These are phyloP conservation scores for Tinamus major DNA, from an alignment of 2,797 vertebrate species.

Conservation along the genomic window DNA sequence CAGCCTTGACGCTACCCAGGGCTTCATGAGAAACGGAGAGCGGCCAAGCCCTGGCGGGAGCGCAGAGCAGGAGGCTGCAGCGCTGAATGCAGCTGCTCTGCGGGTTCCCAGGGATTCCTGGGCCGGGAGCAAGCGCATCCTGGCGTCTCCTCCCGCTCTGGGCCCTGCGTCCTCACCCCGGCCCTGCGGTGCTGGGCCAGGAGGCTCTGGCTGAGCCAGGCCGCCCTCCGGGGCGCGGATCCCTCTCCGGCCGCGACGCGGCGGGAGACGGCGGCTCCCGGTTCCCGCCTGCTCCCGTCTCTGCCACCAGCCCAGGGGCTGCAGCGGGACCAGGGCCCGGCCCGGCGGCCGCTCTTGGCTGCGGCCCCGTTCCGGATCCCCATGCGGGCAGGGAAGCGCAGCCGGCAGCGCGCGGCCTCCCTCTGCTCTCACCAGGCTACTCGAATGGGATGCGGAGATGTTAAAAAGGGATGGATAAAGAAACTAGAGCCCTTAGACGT, in stretches of 20 bases:
- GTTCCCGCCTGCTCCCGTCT: no score
- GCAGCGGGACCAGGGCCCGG: no score
- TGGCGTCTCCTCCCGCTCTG: neutral
- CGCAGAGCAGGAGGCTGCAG: rapidly evolving
- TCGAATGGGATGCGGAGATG: rapidly evolving
- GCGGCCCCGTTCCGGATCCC: no score
- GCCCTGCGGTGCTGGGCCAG: rapidly evolving
- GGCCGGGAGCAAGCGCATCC: rapidly evolving
- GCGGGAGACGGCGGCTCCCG: no score
- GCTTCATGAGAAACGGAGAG: rapidly evolving
- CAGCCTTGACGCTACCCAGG: no score
- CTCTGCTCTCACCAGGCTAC: rapidly evolving
- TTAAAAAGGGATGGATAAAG: rapidly evolving
- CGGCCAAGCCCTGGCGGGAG: neutral
- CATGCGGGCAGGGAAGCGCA: no score
- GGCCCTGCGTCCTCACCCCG: neutral
- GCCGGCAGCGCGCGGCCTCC: neutral
- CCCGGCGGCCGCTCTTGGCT: no score
- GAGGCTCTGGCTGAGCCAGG: rapidly evolving
- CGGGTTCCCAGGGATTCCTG: neutral
- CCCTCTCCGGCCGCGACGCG: neutral
- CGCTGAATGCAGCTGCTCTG: rapidly evolving
- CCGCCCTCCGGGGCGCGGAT: neutral
- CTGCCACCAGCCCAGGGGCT: no score
- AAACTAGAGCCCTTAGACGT: neutral